phyloP scores from a whole-genome alignment of 2,888 invertebrate species.

The Cephus sareptanus region DNA sequence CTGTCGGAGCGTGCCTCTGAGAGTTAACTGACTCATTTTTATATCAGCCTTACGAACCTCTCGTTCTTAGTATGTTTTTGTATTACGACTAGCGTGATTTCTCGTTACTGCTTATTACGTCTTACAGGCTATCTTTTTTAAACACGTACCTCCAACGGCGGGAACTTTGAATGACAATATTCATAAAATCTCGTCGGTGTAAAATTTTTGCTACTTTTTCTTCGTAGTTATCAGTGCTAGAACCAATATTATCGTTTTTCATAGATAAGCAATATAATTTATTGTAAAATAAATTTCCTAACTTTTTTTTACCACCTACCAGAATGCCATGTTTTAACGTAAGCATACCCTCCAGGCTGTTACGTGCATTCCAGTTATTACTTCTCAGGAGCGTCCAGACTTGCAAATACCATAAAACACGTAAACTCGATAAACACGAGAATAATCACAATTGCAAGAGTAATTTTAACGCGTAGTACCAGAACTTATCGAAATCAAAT shows the following conservation, averaged over 20 bases:
- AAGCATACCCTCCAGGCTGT: neutral
- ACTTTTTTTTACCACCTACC: neutral
- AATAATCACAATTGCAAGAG: too few species aligned
- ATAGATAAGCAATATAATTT: neutral
- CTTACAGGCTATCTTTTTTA: neutral
- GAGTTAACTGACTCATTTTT: constrained; percentile 64
- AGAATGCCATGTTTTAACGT: neutral
- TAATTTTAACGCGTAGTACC: too few species aligned
- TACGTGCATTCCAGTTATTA: neutral
- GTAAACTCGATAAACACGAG: too few species aligned
- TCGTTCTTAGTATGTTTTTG: constrained; percentile 1
- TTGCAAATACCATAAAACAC: neutral
- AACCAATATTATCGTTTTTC: neutral
- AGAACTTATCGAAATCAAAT: neutral
- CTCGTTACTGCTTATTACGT: neutral
- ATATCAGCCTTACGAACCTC: constrained; percentile 19
- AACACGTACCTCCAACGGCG: neutral
- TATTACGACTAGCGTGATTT: constrained; percentile 3
- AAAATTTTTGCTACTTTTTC: neutral
- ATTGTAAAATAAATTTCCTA: neutral
- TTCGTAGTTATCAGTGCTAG: neutral
- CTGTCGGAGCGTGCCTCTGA: constrained; percentile 58
- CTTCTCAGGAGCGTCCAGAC: neutral
- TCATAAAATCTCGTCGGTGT: too few species aligned
- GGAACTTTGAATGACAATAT: neutral